A percentile compares a stretch with the other conserved stretches of the same genome.
Conservation (phyloP, 2,888 invertebrate species). For the Tortricodes alternella region DNA sequence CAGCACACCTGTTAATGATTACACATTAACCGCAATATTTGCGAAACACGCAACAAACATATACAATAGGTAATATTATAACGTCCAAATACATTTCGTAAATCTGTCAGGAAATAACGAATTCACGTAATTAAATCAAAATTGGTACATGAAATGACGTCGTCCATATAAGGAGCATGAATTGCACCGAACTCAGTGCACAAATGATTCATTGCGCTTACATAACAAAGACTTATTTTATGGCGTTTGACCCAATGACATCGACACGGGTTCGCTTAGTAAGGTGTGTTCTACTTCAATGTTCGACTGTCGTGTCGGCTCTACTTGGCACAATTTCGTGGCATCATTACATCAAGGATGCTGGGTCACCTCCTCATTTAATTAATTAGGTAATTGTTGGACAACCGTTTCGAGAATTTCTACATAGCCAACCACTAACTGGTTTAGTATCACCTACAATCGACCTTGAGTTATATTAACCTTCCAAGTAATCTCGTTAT, state of each 20-base stretch:
- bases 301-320: neutral
- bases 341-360: slow-evolving; percentile 33
- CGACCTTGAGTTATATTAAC: slow-evolving; percentile 62
- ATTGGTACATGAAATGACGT: neutral
- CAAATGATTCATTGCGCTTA: slow-evolving; percentile 23
- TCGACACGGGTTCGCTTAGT: slow-evolving; percentile 11
- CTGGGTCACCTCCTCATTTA: slow-evolving; percentile 39
- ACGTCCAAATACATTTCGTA: neutral
- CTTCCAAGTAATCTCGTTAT: slow-evolving; percentile 64
- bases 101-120: neutral
- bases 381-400: slow-evolving; percentile 48
- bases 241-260: slow-evolving; percentile 29
- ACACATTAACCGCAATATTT: neutral
- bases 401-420: slow-evolving; percentile 46
- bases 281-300: slow-evolving; percentile 20
- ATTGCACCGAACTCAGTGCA: slow-evolving; percentile 13
- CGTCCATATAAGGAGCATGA: slow-evolving; percentile 16
- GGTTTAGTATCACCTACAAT: slow-evolving; percentile 55
- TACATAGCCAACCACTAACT: slow-evolving; percentile 44
- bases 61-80: slow-evolving; percentile 1
- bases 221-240: slow-evolving; percentile 20
- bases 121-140: slow-evolving; percentile 1
- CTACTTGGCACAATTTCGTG: slow-evolving; percentile 13
- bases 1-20: slow-evolving; percentile 8
- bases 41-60: slow-evolving; percentile 9